Base-by-base conservation (phyloP, 2,888 invertebrate genomes). In the Rhingia campestris region DNA sequence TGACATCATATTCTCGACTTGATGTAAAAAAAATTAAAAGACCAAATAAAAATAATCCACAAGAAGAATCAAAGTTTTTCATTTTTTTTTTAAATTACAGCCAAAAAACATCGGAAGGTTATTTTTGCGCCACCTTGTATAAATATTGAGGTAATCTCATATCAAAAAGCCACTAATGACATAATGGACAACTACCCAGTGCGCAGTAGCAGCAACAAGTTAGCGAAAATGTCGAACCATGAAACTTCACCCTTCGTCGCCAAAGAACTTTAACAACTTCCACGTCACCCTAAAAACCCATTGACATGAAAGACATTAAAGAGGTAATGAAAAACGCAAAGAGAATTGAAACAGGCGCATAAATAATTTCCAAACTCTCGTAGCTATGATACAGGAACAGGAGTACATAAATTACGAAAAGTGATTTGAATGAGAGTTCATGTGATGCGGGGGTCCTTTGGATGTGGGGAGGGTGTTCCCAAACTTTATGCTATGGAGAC, bases 241-340 rank as follows among this genome's bases (percentile, higher is more conserved):
- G 10, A 54, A 54, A 47, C 45, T 22, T 63, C 37, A 37, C 22
- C 45, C 37, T 9, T 43, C 43, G 14, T 3, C 30, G 7, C 1
- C 14, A 14, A 12, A 10, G 12, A 80, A 69, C 51, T 81, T 43
- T 64, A 75, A 69, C 74, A 69, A 58, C 56, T 69, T 53, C 54
- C 69, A 22, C 22, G 2, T 2, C 22, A 49, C 9, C 4, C 6
- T 47, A 75, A 53, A 70, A 70, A 70, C 58, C 58, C 75, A 81
- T 75, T 64, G 63, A 10, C 14, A 12, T 12, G 70, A 69, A 81
- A 75, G 75, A 64, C 81, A 81, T 75, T 75, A 81, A 75, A 81
- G 75, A 64, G 70, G 81, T 70, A 81, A 81, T 81, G 81, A 75
- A 75, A 74, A 75, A 75, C 69, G 75, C 70, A 69, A 69, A 69